phyloP scores from a whole-genome alignment of 2,113 vertebrate species.

The Tursiops truncatus region DNA sequence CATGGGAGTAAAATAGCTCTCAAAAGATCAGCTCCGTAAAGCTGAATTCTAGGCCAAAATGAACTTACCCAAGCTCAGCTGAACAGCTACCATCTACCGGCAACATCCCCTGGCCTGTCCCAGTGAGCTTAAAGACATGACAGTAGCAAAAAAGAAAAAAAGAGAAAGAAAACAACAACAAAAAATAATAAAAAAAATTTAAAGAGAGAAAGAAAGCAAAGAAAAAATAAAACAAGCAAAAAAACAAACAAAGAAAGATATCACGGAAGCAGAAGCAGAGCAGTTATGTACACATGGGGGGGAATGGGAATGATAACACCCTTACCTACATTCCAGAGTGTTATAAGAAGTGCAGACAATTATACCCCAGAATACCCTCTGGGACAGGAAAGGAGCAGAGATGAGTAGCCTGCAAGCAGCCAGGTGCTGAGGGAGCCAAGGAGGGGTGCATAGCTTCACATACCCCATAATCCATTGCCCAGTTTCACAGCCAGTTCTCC shows the following conservation, averaged over 20 bases:
- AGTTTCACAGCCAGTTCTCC: not conserved
- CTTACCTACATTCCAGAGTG: not conserved
- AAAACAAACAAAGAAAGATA: not conserved
- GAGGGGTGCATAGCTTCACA: not conserved
- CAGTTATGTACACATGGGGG: not conserved
- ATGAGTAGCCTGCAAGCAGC: not conserved
- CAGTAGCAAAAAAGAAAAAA: not conserved
- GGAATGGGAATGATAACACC: not conserved
- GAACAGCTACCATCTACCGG: not conserved
- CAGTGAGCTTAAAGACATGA: not conserved
- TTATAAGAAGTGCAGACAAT: not conserved
- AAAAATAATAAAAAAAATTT: too few species aligned
- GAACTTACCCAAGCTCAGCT: not conserved
- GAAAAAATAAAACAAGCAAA: not conserved
- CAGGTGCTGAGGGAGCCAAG: not conserved
- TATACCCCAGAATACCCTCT: not conserved
- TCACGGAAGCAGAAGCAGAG: not conserved
- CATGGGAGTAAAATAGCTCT: not conserved
- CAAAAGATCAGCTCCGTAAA: not conserved
- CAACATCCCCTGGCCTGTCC: not conserved
- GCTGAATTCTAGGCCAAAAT: not conserved
- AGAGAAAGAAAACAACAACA: not conserved
- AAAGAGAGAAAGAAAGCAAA: not conserved
- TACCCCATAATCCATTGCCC: not conserved
- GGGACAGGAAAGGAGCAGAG: not conserved